Base-by-base conservation (phyloP, 2,888 invertebrate genomes). In the Sussaba pulchella region DNA sequence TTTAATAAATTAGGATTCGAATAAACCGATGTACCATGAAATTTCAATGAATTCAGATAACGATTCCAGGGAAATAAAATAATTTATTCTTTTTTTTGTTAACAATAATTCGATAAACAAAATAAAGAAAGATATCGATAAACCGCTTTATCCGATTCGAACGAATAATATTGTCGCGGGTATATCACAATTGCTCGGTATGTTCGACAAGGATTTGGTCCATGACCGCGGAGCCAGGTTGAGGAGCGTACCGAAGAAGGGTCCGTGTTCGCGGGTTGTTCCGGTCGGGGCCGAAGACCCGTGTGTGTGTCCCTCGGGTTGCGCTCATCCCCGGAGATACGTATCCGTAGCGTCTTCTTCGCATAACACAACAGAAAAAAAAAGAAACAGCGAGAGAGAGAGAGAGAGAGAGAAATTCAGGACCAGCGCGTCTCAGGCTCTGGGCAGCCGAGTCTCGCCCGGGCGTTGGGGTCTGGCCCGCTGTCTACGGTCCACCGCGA, bases 311-410 rank as follows among this genome's bases (percentile, higher is more conserved):
- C 36, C 59, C 59, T 59, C 47, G 59, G 36, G 61, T 71, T 64
- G 66, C 39, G 64, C 71, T 66, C 77, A 54, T 75, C 59, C 66
- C 64, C 21, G 17, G 50, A 75, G 80, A 63, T 52, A 26, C 26
- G 57, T 17, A 61, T 73, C 73, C 61, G 67, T 14, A 41, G 41
- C n/a, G 70, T 47, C 45, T 26, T 72, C 14, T 72, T 72, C 72
- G 52, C 41, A 72, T 72, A 61, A 52, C 52, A 63, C 50, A 47
- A 63, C 36, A 17, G 17, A 14, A 50, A 17, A 17, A 36, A 24
- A 36, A 39, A 21, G 45, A 47, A n/a, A 57, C 10, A 19, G 19
- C 64, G 26, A 17, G 14, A 64, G 10, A 10, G 31, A 66, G 8
- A 21, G 59, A 52, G 43, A 41, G 63, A 71, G 54, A 61, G 54